These are phyloP conservation scores for Polypedilum pembai DNA, from an alignment of 1,140 invertebrate species.

Conservation along the genomic window DNA sequence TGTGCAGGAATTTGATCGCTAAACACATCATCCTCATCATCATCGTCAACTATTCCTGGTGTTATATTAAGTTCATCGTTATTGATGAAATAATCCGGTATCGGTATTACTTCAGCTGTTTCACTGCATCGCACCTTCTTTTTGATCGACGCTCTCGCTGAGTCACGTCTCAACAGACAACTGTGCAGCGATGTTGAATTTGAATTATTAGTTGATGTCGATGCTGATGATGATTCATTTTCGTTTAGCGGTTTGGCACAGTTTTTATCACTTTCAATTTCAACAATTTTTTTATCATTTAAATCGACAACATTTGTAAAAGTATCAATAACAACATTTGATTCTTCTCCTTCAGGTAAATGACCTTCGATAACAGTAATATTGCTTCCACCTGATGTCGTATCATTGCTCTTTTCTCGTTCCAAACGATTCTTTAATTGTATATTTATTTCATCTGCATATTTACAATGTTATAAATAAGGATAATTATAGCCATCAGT, in stretches of 20 bases:
- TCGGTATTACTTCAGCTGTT: conserved; percentile 41
- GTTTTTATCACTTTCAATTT: neutral
- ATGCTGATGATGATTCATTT: neutral
- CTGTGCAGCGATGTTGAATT: conserved; percentile 31
- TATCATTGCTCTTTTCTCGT: neutral
- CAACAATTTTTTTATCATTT: neutral
- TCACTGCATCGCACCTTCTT: conserved; percentile 42
- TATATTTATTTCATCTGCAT: neutral
- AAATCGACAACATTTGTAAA: neutral
- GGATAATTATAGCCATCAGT: neutral
- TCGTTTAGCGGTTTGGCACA: neutral
- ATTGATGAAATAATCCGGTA: conserved; percentile 37
- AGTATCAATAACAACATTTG: conserved; percentile 14
- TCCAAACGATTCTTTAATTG: neutral
- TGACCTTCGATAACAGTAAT: conserved; percentile 6
- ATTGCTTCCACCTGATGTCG: conserved; percentile 6
- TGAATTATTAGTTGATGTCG: neutral
- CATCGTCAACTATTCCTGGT: conserved; percentile 35
- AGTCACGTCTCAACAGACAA: conserved; percentile 40
- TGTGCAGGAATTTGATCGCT: conserved; percentile 42
- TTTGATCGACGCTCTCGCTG: conserved; percentile 40
- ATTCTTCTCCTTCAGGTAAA: neutral
- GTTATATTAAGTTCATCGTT: conserved; percentile 43
- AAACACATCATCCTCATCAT: conserved; percentile 45
- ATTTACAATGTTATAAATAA: neutral